Percentiles rank a stretch among this genome's conserved stretches.
phyloP scores from a whole-genome alignment of 1,140 invertebrate genomes.

The Olivierus martensii region DNA sequence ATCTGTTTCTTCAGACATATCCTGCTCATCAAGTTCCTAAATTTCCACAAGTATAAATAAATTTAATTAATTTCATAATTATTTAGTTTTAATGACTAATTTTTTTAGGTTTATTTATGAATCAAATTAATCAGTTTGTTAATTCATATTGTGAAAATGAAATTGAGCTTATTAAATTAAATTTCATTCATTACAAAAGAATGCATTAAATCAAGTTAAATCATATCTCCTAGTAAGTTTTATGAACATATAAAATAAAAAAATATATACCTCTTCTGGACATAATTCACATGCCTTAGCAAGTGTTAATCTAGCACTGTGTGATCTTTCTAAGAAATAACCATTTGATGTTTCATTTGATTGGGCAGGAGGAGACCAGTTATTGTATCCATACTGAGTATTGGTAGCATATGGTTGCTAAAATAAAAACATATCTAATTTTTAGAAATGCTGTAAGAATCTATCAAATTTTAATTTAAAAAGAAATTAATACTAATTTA shows the following conservation, averaged over 20 bases:
- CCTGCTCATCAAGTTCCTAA: conserved; percentile 24
- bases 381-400: conserved; percentile 63
- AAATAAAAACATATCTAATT: conserved; percentile 18
- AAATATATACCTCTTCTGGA: conserved; percentile 50
- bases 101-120: neutral
- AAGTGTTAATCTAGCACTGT: conserved; percentile 78
- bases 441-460: too few relatives aligned
- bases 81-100: neutral
- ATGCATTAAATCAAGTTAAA: neutral
- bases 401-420: conserved; percentile 46
- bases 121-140: neutral
- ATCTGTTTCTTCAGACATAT: conserved; percentile 32
- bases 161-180: neutral
- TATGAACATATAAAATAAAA: neutral
- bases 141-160: neutral
- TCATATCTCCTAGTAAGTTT: neutral
- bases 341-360: conserved; percentile 92
- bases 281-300: conserved; percentile 68
- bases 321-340: conserved; percentile 85
- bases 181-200: neutral
- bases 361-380: conserved; percentile 84
- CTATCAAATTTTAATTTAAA: too few relatives aligned
- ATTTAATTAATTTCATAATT: neutral
- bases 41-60: too few relatives aligned
- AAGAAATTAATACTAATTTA: too few relatives aligned